Evolutionary conservation across 1,140 invertebrate species (phyloP).

Genomic region (Hypsibius dujardini): DNA sequence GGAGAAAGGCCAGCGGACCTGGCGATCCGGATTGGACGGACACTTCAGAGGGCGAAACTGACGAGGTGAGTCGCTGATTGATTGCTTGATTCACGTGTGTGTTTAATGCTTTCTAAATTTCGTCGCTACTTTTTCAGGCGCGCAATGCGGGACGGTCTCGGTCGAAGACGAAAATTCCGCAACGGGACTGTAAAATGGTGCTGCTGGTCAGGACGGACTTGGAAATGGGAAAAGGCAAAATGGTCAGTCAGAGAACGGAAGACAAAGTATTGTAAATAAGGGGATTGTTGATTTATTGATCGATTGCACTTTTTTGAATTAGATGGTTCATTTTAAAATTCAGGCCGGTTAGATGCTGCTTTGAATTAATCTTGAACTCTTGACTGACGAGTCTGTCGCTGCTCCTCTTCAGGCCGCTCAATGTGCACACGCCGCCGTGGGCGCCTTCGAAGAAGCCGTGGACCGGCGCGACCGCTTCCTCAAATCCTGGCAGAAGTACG

Average conservation of each 20-base stretch:
- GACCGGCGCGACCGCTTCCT: constrained; percentile 24
- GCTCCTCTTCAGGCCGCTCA: constrained; percentile 28
- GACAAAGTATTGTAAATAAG: too few relatives aligned
- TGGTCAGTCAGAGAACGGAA: not conserved
- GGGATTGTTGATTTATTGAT: too few relatives aligned
- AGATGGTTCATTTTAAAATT: too few relatives aligned
- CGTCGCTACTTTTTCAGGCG: not conserved
- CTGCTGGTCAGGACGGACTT: constrained; percentile 33
- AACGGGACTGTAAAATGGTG: constrained; percentile 31
- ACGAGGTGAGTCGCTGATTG: not conserved
- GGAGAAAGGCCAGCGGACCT: too few relatives aligned
- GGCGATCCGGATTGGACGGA: not conserved
- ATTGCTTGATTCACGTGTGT: too few relatives aligned
- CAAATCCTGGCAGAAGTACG: constrained; percentile 28
- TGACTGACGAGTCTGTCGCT: too few relatives aligned
- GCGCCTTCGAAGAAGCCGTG: constrained; percentile 26
- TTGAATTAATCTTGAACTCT: too few relatives aligned
- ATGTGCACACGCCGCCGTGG: constrained; percentile 34
- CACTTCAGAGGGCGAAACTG: constrained; percentile 5
- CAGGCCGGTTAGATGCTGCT: too few relatives aligned
- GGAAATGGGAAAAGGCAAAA: constrained; percentile 36
- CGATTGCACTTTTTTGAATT: too few relatives aligned
- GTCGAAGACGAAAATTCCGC: not conserved
- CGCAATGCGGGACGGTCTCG: constrained; percentile 4
- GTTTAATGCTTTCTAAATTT: not conserved